These are phyloP conservation scores for Nothura maculosa DNA, from an alignment of 2,797 vertebrate genomes.

Conservation along the genomic window DNA sequence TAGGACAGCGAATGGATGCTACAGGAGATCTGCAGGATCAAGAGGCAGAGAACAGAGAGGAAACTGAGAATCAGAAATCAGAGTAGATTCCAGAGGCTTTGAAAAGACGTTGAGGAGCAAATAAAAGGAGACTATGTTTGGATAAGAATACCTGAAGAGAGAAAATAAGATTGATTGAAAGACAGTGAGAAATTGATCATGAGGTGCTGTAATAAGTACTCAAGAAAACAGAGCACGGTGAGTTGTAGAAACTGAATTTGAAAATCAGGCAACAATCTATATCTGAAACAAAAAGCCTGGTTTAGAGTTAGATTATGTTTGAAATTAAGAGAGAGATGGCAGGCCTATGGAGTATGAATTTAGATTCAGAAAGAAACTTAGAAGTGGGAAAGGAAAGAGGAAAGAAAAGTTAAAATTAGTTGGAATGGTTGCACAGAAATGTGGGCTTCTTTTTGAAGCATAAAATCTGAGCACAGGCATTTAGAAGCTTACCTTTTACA, in stretches of 20 bases:
- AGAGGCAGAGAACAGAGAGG: not conserved
- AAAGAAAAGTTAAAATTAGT: not conserved
- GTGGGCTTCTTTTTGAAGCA: not conserved
- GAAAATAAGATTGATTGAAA: not conserved
- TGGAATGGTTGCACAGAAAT: not conserved
- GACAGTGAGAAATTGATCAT: not conserved
- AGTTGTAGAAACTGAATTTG: not conserved
- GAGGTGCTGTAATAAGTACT: not conserved
- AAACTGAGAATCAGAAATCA: not conserved
- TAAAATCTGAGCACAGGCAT: not conserved
- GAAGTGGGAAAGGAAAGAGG: not conserved
- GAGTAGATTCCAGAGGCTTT: not conserved
- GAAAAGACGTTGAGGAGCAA: not conserved
- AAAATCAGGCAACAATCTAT: not conserved
- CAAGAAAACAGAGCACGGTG: not conserved
- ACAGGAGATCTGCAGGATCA: not conserved
- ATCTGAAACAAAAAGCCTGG: not conserved
- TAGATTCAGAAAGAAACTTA: not conserved
- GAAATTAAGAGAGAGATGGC: not conserved
- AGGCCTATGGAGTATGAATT: not conserved
- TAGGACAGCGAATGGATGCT: not conserved
- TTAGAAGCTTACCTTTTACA: not conserved
- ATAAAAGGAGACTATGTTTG: not conserved
- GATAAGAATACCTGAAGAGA: not conserved
- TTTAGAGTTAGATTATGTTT: not conserved